phyloP scores from a whole-genome alignment of 1,140 invertebrate species.

The Luehdorfia chinensis region DNA sequence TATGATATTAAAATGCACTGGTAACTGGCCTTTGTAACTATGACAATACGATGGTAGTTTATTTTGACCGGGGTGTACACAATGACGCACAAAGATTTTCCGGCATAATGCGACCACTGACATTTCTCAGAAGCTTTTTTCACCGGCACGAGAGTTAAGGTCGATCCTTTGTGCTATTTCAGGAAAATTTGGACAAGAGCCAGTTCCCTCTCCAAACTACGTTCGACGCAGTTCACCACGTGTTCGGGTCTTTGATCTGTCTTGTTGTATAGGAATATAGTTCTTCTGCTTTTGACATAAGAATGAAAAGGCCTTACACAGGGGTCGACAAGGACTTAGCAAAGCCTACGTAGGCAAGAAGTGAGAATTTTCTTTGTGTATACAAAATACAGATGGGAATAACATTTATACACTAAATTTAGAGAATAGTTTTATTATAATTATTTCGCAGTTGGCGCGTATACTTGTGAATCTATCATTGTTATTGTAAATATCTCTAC shows the following conservation, averaged over 20 bases:
- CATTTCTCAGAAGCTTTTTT: constrained; percentile 69
- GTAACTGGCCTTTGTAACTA: no score
- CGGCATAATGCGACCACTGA: constrained; percentile 42
- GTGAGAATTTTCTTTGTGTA: constrained; percentile 47
- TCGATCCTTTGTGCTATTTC: constrained; percentile 75
- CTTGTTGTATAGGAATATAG: constrained; percentile 23
- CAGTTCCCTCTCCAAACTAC: constrained; percentile 42
- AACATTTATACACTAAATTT: constrained; percentile 2
- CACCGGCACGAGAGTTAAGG: constrained; percentile 43
- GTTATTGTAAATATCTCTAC: not conserved
- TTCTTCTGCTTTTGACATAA: constrained; percentile 19
- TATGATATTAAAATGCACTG: no score
- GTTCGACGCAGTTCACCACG: constrained; percentile 52
- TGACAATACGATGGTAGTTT: no score
- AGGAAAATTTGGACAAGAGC: constrained; percentile 62
- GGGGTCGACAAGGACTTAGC: constrained; percentile 1
- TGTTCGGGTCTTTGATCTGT: constrained; percentile 49
- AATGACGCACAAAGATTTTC: constrained; percentile 64
- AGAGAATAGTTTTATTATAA: not conserved
- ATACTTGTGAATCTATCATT: constrained; percentile 3
- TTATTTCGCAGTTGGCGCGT: not conserved
- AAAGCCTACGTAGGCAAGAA: constrained; percentile 6
- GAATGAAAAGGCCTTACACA: not conserved
- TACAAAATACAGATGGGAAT: constrained; percentile 32
- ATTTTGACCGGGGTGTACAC: no score